Evolutionary conservation across 2,113 vertebrate genomes (phyloP).

Genomic region (Poeciliopsis occidentalis): DNA sequence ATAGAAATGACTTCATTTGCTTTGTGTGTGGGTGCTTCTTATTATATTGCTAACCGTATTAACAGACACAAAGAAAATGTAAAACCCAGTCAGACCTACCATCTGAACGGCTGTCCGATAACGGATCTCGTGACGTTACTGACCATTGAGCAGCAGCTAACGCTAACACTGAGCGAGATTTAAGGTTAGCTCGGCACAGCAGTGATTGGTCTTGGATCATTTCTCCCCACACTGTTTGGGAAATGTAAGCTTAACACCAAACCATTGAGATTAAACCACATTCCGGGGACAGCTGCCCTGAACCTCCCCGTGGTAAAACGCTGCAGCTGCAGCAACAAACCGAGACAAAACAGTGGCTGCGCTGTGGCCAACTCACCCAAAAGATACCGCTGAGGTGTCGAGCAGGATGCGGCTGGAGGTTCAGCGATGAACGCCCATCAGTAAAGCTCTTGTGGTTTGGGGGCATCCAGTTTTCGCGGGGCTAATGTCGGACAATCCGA

Average conservation of each 20-base stretch:
- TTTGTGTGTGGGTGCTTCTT: neutral
- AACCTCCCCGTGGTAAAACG: constrained; percentile 20
- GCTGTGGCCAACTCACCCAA: constrained; percentile 65
- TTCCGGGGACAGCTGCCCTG: neutral
- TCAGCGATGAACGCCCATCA: constrained; percentile 66
- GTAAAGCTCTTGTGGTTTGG: constrained; percentile 31
- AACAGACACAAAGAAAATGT: neutral
- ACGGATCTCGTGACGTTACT: constrained; percentile 45
- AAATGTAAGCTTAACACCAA: neutral
- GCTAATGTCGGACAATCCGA: constrained; percentile 46
- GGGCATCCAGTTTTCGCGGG: constrained; percentile 51
- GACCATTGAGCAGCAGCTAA: constrained; percentile 55
- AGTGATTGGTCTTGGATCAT: no score
- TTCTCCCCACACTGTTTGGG: no score
- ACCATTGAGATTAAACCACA: neutral
- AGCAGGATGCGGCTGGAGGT: constrained; percentile 51
- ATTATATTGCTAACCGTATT: neutral
- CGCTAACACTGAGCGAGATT: no score
- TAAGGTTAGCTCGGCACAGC: no score
- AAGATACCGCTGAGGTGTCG: constrained; percentile 46
- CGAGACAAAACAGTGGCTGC: constrained; percentile 53
- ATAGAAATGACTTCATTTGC: rapidly evolving
- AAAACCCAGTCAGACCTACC: constrained; percentile 9
- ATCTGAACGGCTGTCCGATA: constrained; percentile 54
- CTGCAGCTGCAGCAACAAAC: constrained; percentile 20